Base-by-base conservation (phyloP, 2,113 vertebrate genomes). In the Pogona vitticeps region DNA sequence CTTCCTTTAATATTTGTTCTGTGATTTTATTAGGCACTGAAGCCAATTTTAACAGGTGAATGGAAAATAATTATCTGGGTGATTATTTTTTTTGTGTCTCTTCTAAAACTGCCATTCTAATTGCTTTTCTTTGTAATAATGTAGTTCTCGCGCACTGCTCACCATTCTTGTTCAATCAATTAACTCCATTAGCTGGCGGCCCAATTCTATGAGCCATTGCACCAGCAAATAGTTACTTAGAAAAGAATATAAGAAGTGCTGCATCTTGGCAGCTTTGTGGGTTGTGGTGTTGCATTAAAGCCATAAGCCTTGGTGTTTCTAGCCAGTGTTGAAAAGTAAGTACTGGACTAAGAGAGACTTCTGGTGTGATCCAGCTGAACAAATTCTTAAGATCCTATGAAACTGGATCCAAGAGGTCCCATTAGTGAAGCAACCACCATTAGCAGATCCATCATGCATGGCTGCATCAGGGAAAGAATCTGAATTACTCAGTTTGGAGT, bases 141-240 rank as follows among this genome's bases (percentile, higher is more conserved):
- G 73, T 23, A 17, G 31, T 52, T 78, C 56, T 73, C 40, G 56
- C n/a, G 26, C 61, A 58, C 70, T 82, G 21, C 70, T 75, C 58
- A 31, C 71, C 71, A 82, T 52, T 75, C 78, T 36, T 81, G n/a
- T 46, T 87, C 79, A 82, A 81, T 76, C 70, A 76, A 75, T 87
- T 81, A 52, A 67, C 67, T 76, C 79, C 71, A 75, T 86, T 86
- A 86, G 58, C 70, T 52, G 38, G 78, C 3, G 5, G 31, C n/a
- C 71, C 78, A 76, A 7, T 75, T 75, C 78, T 75, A 73, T 33
- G 38, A 73, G 31, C 85, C 36, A 36, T 42, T 52, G 20, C 56
- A 86, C 38, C 26, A 56, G 31, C 38, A 73, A 56, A 38, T 18
- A 65, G 52, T 17, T 73, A 31, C 26, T 52, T 46, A 52, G 40